phyloP scores from a whole-genome alignment of 1,140 invertebrate species.

The Melitaea cinxia region DNA sequence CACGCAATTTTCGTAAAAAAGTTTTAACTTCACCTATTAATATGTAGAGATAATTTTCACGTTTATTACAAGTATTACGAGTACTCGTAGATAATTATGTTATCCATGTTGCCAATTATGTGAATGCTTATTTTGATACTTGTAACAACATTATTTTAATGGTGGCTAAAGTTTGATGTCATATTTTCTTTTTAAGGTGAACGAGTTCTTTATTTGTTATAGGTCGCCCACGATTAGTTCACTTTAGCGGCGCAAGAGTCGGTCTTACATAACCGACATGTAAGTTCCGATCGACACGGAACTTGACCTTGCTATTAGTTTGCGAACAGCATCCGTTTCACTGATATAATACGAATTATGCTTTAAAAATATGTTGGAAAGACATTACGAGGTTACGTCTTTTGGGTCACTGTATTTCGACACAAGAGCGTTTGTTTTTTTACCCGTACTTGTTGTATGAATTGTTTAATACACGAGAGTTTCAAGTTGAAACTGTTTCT shows the following conservation, averaged over 20 bases:
- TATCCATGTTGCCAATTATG: too few relatives aligned
- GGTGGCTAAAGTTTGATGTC: too few relatives aligned
- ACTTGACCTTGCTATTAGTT: constrained; percentile 66
- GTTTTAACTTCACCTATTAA: too few relatives aligned
- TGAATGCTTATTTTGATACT: too few relatives aligned
- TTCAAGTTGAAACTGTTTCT: constrained; percentile 3
- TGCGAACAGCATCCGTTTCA: constrained; percentile 41
- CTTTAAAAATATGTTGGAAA: constrained; percentile 23
- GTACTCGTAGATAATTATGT: too few relatives aligned
- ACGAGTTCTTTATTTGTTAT: neutral
- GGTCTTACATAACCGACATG: constrained; percentile 53
- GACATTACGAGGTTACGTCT: constrained; percentile 26
- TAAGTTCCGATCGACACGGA: constrained; percentile 52
- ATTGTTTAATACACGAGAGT: constrained; percentile 1
- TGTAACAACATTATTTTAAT: too few relatives aligned
- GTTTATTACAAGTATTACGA: too few relatives aligned
- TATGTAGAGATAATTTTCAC: too few relatives aligned
- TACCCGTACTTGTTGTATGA: constrained; percentile 3
- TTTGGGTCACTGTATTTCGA: constrained; percentile 4
- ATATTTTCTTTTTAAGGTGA: too few relatives aligned
- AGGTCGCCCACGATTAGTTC: neutral
- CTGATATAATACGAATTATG: constrained; percentile 26
- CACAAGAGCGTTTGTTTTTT: constrained; percentile 9
- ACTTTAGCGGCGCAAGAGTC: constrained; percentile 11
- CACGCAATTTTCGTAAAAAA: too few relatives aligned